Evolutionary conservation across 1,140 invertebrate species (phyloP), one percentile per base, ranked within the genome.

Genomic region (Nomia melanderi): DNA sequence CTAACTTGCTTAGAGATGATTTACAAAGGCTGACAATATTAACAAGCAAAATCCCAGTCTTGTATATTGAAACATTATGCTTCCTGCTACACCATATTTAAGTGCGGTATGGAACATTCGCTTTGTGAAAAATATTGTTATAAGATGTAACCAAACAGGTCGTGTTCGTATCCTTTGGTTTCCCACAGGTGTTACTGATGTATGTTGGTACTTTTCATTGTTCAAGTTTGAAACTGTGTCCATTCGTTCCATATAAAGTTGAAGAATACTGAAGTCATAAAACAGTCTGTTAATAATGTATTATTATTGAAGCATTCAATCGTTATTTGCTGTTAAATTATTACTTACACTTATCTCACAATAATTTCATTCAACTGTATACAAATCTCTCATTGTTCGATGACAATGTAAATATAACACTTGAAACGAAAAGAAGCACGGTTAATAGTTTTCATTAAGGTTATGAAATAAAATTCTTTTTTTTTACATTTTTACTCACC

Each of bases 71-170:
- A 83, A 83, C 83, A 84, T 87, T 54, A 87, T 81, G 23, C 78
- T 76, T 33, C 79, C 79, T n/a, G 80, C 81, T 59, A 87, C 65
- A 72, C 79, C 73, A 53, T 81, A 85, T 47, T 87, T 84, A 17
- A 78, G 73, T 36, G 79, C 86, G 27, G 83, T 80, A 73, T 73
- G 81, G n/a, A 87, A 77, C 86, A 87, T 87, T 79, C 73, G 82
- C 53, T 79, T 85, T 33, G 86, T 79, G 41, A 87, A 85, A 77
- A 87, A 87, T 66, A 87, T 84, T 23, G 78, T 79, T 25, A 87
- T 87, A 20, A 87, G 70, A 39, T 82, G 83, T 57, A 87, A 56
- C 86, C 86, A 87, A 53, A 77, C 72, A 20, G 86, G 86, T 25
- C 81, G 65, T 69, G 14, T 6, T 57, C 54, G 25, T 57, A 25